Percentiles rank a stretch among this genome's conserved stretches.
Conservation (phyloP, 2,797 vertebrate species). For the Graptemys geographica region DNA sequence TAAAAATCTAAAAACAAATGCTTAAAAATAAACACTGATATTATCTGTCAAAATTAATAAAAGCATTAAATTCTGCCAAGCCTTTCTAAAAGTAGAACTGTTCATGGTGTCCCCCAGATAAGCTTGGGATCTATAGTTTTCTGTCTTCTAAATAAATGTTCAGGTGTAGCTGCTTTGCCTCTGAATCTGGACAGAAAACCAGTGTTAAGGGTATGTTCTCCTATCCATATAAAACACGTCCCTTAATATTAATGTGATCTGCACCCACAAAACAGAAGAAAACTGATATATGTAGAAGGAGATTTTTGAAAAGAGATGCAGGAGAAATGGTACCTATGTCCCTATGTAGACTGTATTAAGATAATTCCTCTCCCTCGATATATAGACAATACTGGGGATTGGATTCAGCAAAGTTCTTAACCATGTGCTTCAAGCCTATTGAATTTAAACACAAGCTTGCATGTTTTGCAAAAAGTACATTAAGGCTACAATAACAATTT, state of each 20-base stretch:
- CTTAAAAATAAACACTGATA: not conserved
- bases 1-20: not conserved
- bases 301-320: not conserved
- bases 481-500: not conserved
- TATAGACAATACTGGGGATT: not conserved
- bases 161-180: not conserved
- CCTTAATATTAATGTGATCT: conserved; percentile 26
- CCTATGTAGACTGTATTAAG: accelerated
- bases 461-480: not conserved
- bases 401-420: not conserved
- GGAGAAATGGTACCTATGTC: not conserved
- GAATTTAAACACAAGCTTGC: not conserved
- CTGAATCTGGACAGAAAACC: conserved; percentile 15
- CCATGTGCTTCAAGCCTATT: not conserved
- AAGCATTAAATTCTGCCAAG: not conserved
- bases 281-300: not conserved
- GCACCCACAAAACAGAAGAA: not conserved
- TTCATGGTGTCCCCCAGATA: conserved; percentile 52
- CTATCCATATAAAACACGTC: conserved; percentile 40
- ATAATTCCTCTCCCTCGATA: accelerated
- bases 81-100: not conserved
- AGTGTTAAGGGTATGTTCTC: not conserved
- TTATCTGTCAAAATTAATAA: not conserved
- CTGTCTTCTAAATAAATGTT: conserved; percentile 3
- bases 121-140: not conserved